Conservation (phyloP, 2,113 vertebrate species). For the Malurus elegans region DNA sequence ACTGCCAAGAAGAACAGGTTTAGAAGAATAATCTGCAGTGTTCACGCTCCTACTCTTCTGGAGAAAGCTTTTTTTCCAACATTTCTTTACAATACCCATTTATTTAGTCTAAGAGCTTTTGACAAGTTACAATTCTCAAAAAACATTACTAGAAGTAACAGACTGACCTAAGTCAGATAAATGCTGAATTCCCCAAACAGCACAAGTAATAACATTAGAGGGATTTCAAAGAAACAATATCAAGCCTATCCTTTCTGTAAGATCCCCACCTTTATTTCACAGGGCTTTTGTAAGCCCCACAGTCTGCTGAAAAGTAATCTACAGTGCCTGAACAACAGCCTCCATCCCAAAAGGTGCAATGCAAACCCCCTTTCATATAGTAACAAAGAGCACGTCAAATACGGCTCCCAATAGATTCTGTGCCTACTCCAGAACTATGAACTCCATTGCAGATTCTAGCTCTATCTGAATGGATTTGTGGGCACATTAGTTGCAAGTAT, state of each 20-base stretch:
- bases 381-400: background rate
- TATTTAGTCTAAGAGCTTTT: background rate
- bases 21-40: slow-evolving; percentile 30
- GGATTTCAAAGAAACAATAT: background rate
- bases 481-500: background rate
- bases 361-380: background rate
- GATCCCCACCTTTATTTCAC: background rate
- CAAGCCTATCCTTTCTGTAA: background rate
- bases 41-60: background rate
- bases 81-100: background rate
- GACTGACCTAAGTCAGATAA: background rate
- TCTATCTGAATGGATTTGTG: background rate
- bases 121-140: background rate
- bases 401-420: background rate
- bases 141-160: background rate
- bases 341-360: background rate
- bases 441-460: background rate
- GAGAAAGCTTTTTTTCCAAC: background rate
- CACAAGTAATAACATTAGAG: background rate
- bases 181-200: background rate
- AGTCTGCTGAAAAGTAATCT: background rate
- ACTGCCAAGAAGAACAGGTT: slow-evolving; percentile 43
- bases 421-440: background rate
- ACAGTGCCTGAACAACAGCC: background rate
- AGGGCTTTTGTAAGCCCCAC: background rate